Evolutionary conservation across 2,888 invertebrate species (phyloP).

Genomic region (Meandrusa payeni): DNA sequence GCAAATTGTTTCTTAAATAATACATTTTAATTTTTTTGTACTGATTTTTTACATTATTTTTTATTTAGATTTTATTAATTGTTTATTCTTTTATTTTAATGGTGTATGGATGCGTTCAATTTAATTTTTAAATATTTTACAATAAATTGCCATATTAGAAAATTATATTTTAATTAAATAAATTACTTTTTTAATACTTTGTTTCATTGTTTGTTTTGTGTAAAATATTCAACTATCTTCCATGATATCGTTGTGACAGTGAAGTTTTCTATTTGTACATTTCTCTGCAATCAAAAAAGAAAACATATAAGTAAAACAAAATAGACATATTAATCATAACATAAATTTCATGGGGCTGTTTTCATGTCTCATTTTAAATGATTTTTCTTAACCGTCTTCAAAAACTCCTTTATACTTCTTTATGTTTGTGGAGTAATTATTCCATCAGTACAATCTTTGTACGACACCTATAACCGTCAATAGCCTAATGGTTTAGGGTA

Average conservation of each 20-base stretch:
- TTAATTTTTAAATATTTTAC: slow-evolving; percentile 1
- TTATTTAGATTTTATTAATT: slow-evolving; percentile 11
- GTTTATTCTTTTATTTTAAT: slow-evolving; percentile 4
- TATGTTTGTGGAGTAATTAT: too few species aligned
- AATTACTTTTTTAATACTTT: slow-evolving; percentile 9
- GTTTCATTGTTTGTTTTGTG: not conserved
- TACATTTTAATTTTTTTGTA: slow-evolving; percentile 17
- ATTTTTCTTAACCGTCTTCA: too few species aligned
- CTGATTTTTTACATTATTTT: slow-evolving; percentile 5
- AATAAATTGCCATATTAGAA: slow-evolving; percentile 20
- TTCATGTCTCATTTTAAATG: too few species aligned
- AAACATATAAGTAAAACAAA: too few species aligned
- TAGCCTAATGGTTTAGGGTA: too few species aligned
- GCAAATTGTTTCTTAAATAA: slow-evolving; percentile 19
- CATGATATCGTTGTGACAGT: not conserved
- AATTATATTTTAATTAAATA: slow-evolving; percentile 16
- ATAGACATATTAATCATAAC: too few species aligned
- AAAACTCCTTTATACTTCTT: too few species aligned
- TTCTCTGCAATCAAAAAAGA: too few species aligned
- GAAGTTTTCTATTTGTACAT: too few species aligned
- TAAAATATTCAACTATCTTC: not conserved
- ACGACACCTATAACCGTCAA: too few species aligned
- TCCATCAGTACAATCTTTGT: too few species aligned
- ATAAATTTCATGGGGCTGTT: too few species aligned
- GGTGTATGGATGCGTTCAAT: slow-evolving; percentile 15